Conservation (phyloP, 2,797 vertebrate genomes). For the Rhinichthys osculus region DNA sequence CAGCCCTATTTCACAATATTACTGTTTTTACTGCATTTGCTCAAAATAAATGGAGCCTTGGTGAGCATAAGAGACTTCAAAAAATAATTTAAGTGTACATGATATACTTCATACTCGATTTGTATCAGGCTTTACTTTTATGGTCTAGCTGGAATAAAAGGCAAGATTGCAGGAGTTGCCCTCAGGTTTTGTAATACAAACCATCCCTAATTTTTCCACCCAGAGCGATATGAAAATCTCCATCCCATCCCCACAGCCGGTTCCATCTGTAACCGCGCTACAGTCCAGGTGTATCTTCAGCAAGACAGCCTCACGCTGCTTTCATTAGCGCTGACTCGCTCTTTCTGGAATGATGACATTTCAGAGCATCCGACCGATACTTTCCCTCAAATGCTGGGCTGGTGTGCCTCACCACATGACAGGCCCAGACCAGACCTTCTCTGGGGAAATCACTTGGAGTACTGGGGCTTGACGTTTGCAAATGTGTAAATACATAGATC, state of each 20-base stretch:
- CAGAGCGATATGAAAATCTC: constrained; percentile 32
- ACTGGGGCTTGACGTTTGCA: constrained; percentile 22
- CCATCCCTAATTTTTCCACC: constrained; percentile 42
- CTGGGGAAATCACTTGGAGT: constrained; percentile 63
- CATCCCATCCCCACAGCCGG: constrained; percentile 31
- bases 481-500: constrained; percentile 21
- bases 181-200: constrained; percentile 36
- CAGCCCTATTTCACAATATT: background rate
- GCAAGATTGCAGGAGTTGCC: background rate
- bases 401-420: constrained; percentile 41
- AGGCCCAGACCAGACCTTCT: constrained; percentile 17
- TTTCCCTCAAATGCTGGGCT: constrained; percentile 64
- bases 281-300: constrained; percentile 72
- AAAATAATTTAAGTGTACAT: background rate
- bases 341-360: constrained; percentile 74
- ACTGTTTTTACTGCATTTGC: background rate
- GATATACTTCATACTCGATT: background rate
- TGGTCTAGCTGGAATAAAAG: constrained; percentile 12
- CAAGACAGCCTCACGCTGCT: constrained; percentile 64
- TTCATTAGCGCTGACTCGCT: constrained; percentile 74
- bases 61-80: background rate
- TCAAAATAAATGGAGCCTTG: background rate
- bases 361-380: constrained; percentile 67
- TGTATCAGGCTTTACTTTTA: constrained; percentile 13
- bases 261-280: constrained; percentile 9